Evolutionary conservation across 2,888 invertebrate genomes (phyloP).

Genomic region (Onthophagus sagittarius): DNA sequence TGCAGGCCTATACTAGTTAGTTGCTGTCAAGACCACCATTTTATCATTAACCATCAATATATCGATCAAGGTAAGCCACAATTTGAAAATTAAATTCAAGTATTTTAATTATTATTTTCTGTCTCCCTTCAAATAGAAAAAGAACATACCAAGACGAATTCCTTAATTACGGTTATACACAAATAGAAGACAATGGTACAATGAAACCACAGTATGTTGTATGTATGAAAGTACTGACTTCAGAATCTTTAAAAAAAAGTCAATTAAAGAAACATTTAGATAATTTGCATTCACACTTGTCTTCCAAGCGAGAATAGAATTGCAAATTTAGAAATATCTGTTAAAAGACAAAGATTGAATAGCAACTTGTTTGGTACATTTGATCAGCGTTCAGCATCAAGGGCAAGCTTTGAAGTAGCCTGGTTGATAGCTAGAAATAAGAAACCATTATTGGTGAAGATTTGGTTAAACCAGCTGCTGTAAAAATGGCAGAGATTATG

Average conservation of each 20-base stretch:
- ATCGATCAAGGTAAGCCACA: constrained; percentile 29
- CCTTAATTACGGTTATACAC: constrained; percentile 26
- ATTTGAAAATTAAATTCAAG: constrained; percentile 29
- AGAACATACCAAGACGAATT: constrained; percentile 7
- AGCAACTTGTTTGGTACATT: constrained; percentile 29
- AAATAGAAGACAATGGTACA: constrained; percentile 30
- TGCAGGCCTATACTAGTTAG: neutral
- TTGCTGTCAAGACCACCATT: constrained; percentile 17
- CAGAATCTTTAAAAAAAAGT: constrained; percentile 32
- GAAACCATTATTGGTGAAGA: constrained; percentile 30
- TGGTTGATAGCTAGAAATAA: constrained; percentile 27
- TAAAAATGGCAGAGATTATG: constrained; percentile 31
- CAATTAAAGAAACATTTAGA: constrained; percentile 29
- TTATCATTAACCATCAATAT: constrained; percentile 28
- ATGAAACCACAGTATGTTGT: constrained; percentile 31
- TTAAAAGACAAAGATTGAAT: constrained; percentile 30
- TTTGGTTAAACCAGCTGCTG: constrained; percentile 31
- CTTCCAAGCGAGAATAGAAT: constrained; percentile 27
- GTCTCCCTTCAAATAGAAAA: constrained; percentile 22
- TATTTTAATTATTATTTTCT: constrained; percentile 28
- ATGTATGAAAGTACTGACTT: constrained; percentile 31
- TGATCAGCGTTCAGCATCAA: constrained; percentile 30
- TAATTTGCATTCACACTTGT: constrained; percentile 21
- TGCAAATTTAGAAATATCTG: constrained; percentile 30
- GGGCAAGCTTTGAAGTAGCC: constrained; percentile 28